phyloP scores from a whole-genome alignment of 2,797 vertebrate genomes.

The Phaenicophaeus curvirostris region DNA sequence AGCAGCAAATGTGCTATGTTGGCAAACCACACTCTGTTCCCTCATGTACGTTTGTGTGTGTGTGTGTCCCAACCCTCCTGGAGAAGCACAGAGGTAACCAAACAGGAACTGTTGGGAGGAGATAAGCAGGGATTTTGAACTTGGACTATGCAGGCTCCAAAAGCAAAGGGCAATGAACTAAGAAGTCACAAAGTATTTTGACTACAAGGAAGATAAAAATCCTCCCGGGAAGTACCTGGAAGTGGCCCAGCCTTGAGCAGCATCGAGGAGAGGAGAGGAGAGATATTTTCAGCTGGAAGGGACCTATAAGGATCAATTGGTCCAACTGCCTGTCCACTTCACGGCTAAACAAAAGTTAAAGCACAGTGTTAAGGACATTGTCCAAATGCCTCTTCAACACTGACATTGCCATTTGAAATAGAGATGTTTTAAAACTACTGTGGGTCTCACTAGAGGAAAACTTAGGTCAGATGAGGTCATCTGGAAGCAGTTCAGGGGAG shows the following conservation, averaged over 20 bases:
- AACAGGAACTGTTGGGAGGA: background rate
- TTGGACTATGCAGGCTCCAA: too few relatives aligned
- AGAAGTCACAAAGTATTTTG: background rate
- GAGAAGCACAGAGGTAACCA: background rate
- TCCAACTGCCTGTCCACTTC: background rate
- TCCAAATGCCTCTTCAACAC: background rate
- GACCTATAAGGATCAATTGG: background rate
- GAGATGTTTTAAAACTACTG: background rate
- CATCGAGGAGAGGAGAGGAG: background rate
- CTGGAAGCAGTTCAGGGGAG: background rate
- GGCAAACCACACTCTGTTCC: background rate
- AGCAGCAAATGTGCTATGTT: background rate
- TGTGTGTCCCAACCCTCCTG: fast-evolving
- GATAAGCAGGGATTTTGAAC: too few relatives aligned
- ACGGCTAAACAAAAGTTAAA: background rate
- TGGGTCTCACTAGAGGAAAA: background rate
- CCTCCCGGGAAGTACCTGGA: background rate
- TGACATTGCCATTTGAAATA: background rate
- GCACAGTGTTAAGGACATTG: background rate
- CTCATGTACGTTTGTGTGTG: too few relatives aligned
- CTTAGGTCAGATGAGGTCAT: background rate
- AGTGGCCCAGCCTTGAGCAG: too few relatives aligned
- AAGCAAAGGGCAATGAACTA: background rate
- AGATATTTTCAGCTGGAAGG: background rate
- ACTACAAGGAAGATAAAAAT: background rate